A percentile compares a stretch with the other conserved stretches of the same genome.
Evolutionary conservation across 2,888 invertebrate species (phyloP).

Genomic region (Syrphus vitripennis): DNA sequence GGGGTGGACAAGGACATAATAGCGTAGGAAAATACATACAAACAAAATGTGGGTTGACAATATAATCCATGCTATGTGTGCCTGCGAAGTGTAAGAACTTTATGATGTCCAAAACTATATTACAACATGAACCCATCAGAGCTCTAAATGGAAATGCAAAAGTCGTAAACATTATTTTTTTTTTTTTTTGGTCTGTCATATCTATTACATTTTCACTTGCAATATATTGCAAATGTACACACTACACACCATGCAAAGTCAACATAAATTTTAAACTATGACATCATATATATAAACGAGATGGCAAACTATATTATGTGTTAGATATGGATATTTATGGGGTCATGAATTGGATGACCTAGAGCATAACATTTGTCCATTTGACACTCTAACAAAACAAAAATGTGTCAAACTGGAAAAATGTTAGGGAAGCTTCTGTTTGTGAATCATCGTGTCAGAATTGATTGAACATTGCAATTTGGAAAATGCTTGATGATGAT

Average conservation of each 20-base stretch:
- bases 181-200: no score
- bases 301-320: slow-evolving; percentile 2
- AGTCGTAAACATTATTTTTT: slow-evolving; percentile 49
- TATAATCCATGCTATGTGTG: slow-evolving; percentile 9
- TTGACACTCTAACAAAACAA: not conserved
- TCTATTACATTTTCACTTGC: slow-evolving; percentile 28
- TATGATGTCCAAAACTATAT: slow-evolving; percentile 28
- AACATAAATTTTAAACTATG: not conserved
- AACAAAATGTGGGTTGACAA: slow-evolving; percentile 12
- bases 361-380: not conserved
- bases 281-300: not conserved
- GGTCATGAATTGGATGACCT: slow-evolving; percentile 1
- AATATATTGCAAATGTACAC: not conserved
- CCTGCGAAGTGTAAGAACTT: slow-evolving; percentile 20
- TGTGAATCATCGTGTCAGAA: not conserved
- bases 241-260: not conserved
- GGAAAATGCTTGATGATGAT: not conserved
- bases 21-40: not conserved
- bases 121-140: not conserved
- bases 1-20: not conserved
- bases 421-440: not conserved
- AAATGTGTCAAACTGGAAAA: not conserved
- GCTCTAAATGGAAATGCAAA: slow-evolving; percentile 36
- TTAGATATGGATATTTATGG: slow-evolving; percentile 3
- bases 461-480: not conserved